Percentiles rank a stretch among this genome's conserved stretches.
Evolutionary conservation across 2,113 vertebrate species (phyloP).

Genomic region (Candoia aspera): DNA sequence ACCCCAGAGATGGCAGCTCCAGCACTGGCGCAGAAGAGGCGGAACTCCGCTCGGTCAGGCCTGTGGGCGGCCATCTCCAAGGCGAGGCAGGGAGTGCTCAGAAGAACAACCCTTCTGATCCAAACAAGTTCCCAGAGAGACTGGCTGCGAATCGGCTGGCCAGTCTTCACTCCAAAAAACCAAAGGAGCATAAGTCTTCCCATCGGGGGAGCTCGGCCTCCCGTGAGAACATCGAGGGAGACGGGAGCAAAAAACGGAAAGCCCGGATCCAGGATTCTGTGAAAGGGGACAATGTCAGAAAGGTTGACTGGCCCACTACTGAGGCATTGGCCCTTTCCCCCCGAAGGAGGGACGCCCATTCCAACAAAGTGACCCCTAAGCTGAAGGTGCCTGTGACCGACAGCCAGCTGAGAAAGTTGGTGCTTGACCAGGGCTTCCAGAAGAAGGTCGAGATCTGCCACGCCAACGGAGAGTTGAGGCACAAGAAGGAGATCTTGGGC

Average conservation of each 20-base stretch:
- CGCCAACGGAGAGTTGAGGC: conserved; percentile 77
- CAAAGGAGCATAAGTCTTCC: conserved; percentile 79
- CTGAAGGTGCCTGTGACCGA: conserved; percentile 69
- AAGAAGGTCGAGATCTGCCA: conserved; percentile 78
- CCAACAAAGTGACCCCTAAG: conserved; percentile 79
- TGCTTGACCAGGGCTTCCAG: conserved; percentile 75
- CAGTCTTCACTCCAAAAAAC: conserved; percentile 77
- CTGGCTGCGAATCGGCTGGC: conserved; percentile 35
- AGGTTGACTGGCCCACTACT: conserved; percentile 65
- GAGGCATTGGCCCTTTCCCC: conserved; percentile 79
- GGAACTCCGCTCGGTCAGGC: conserved; percentile 57
- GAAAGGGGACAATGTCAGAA: conserved; percentile 74
- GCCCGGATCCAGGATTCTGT: conserved; percentile 51
- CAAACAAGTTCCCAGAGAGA: conserved; percentile 67
- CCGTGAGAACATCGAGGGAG: conserved; percentile 80
- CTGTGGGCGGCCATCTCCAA: conserved; percentile 53
- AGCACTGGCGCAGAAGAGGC: conserved; percentile 30
- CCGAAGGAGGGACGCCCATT: conserved; percentile 79
- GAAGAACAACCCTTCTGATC: conserved; percentile 58
- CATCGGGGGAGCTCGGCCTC: conserved; percentile 74
- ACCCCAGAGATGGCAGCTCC: conserved; percentile 56
- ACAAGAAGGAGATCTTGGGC: conserved; percentile 78
- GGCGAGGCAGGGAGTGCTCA: conserved; percentile 61
- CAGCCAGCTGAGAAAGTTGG: conserved; percentile 74
- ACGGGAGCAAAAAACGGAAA: conserved; percentile 83